Conservation (phyloP, 2,888 invertebrate genomes). For the Diarsia dahlii region DNA sequence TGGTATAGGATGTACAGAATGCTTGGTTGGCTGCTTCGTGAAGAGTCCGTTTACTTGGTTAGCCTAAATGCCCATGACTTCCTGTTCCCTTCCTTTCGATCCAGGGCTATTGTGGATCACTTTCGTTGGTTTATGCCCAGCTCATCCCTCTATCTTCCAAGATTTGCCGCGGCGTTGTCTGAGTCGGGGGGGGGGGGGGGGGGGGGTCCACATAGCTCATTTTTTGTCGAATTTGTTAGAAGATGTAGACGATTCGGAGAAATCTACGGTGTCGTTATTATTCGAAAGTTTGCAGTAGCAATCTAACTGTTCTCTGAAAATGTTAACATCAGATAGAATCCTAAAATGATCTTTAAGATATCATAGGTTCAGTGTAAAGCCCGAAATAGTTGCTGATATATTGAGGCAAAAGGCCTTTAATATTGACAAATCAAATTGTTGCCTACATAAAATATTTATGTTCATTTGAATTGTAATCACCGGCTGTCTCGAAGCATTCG, state of each 20-base stretch:
- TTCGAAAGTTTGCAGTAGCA: constrained; percentile 24
- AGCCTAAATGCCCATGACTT: neutral
- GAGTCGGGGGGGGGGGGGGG: neutral
- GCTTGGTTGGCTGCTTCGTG: too few relatives aligned
- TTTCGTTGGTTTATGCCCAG: neutral
- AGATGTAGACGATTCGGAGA: constrained; percentile 9
- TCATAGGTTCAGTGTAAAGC: neutral
- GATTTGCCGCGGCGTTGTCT: neutral
- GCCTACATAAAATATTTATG: constrained; percentile 25
- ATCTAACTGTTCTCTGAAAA: constrained; percentile 11
- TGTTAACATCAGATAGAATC: neutral
- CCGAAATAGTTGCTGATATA: neutral
- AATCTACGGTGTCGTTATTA: constrained; percentile 21
- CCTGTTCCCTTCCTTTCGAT: neutral
- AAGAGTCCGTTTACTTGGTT: neutral
- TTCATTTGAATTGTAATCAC: constrained; percentile 18
- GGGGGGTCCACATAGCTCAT: neutral
- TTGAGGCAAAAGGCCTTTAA: neutral
- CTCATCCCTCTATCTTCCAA: neutral
- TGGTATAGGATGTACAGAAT: too few relatives aligned
- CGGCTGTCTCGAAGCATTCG: constrained; percentile 8
- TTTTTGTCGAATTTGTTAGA: neutral
- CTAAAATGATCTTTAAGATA: neutral
- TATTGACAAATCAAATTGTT: neutral
- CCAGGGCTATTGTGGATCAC: neutral